A percentile compares a stretch with the other conserved stretches of the same genome.
Conservation (phyloP, 2,888 invertebrate species). For the Aplocera efformata region DNA sequence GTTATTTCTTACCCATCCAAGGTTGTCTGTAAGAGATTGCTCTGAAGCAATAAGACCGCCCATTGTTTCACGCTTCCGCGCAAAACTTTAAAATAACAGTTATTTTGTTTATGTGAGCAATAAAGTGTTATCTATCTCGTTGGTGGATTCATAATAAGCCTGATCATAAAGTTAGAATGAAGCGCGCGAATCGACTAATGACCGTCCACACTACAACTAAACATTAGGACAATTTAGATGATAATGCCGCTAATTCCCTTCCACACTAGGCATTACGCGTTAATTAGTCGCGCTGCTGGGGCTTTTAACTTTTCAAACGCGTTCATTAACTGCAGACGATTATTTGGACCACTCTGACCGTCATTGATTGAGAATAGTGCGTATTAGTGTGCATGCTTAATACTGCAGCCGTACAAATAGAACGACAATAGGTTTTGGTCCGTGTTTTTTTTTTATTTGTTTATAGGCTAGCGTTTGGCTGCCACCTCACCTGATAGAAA, state of each 20-base stretch:
- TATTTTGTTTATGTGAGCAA: too few relatives aligned
- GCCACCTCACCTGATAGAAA: too few relatives aligned
- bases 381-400: slow-evolving; percentile 39
- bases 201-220: slow-evolving; percentile 52
- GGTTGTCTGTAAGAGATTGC: too few relatives aligned
- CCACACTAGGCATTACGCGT: slow-evolving; percentile 63
- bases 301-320: slow-evolving; percentile 78
- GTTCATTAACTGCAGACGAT: slow-evolving; percentile 65
- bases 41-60: too few relatives aligned
- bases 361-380: slow-evolving; percentile 58
- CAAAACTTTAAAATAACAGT: too few relatives aligned
- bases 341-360: slow-evolving; percentile 52
- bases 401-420: slow-evolving; percentile 11
- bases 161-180: slow-evolving; percentile 17
- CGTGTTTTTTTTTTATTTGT: too few relatives aligned
- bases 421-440: too few relatives aligned
- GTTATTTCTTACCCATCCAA: too few relatives aligned
- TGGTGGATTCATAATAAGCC: background rate
- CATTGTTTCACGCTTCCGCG: too few relatives aligned
- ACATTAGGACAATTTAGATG: slow-evolving; percentile 75
- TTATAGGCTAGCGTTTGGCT: too few relatives aligned
- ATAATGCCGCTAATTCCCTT: slow-evolving; percentile 74
- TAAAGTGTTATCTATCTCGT: too few relatives aligned
- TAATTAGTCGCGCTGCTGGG: slow-evolving; percentile 66
- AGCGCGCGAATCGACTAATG: slow-evolving; percentile 27